Conservation (phyloP, 1,140 invertebrate genomes). For the Drosophila sp. region DNA sequence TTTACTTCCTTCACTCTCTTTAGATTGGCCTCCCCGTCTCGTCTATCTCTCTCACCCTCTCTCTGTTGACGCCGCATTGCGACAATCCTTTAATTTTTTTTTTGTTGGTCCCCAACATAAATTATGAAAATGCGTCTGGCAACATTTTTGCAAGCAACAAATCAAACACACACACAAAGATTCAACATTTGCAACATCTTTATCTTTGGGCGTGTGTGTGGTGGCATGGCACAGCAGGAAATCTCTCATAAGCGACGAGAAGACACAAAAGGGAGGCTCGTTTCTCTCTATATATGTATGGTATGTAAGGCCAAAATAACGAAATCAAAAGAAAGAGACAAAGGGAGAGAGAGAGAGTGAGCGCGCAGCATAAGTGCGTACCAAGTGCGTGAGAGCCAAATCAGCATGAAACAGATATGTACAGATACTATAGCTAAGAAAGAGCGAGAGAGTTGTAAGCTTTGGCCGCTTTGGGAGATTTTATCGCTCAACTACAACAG, state of each 20-base stretch:
- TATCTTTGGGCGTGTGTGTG: constrained; percentile 26
- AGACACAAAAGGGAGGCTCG: constrained; percentile 66
- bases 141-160: constrained; percentile 52
- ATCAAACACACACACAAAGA: neutral
- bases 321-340: constrained; percentile 33
- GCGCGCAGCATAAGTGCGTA: constrained; percentile 13
- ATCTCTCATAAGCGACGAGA: constrained; percentile 42
- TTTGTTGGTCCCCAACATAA: constrained; percentile 41
- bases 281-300: constrained; percentile 22
- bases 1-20: too few species aligned
- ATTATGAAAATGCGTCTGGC: constrained; percentile 75
- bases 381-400: constrained; percentile 36
- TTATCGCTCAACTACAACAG: constrained; percentile 13
- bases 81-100: constrained; percentile 34
- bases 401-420: neutral
- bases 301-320: constrained; percentile 27
- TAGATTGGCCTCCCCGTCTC: too few species aligned
- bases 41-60: constrained; percentile 12
- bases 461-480: constrained; percentile 38
- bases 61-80: constrained; percentile 42
- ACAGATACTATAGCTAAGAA: neutral
- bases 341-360: constrained; percentile 6
- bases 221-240: constrained; percentile 27
- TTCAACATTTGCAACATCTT: constrained; percentile 49
- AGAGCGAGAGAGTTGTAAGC: constrained; percentile 20